These are phyloP conservation scores for Achroia grisella DNA, from an alignment of 1,140 invertebrate species.

Conservation along the genomic window DNA sequence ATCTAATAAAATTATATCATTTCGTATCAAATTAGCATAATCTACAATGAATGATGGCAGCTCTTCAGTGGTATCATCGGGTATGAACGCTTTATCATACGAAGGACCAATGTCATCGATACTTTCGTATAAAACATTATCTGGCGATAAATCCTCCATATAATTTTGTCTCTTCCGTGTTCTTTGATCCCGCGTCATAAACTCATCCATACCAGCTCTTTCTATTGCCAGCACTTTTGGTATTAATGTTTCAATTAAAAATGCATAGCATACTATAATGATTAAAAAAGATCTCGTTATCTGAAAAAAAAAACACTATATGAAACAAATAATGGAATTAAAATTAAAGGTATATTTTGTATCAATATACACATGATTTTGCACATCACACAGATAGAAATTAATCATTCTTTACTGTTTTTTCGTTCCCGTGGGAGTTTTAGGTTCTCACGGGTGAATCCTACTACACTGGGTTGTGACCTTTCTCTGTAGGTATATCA, in stretches of 20 bases:
- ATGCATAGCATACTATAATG: conserved; percentile 24
- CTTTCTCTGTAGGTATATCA: too few species aligned
- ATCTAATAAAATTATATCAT: conserved; percentile 55
- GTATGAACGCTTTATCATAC: conserved; percentile 28
- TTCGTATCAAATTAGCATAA: conserved; percentile 58
- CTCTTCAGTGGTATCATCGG: conserved; percentile 35
- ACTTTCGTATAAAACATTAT: conserved; percentile 30
- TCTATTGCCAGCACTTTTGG: conserved; percentile 32
- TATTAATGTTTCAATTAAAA: conserved; percentile 31
- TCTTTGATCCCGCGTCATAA: conserved; percentile 43
- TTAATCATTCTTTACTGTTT: too few species aligned
- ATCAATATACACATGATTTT: too few species aligned
- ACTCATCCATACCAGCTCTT: conserved; percentile 38
- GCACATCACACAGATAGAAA: too few species aligned
- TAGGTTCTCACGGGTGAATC: too few species aligned
- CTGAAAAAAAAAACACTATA: conserved; percentile 17
- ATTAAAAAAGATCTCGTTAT: conserved; percentile 20
- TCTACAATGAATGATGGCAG: conserved; percentile 48
- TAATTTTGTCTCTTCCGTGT: conserved; percentile 48
- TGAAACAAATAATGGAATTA: too few species aligned
- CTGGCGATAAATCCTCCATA: conserved; percentile 29
- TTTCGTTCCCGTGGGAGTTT: too few species aligned
- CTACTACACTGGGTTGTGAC: too few species aligned
- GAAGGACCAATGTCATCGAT: conserved; percentile 10
- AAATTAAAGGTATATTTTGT: neutral